Conservation (phyloP, 2,797 vertebrate genomes). For the Eulemur coronatus region DNA sequence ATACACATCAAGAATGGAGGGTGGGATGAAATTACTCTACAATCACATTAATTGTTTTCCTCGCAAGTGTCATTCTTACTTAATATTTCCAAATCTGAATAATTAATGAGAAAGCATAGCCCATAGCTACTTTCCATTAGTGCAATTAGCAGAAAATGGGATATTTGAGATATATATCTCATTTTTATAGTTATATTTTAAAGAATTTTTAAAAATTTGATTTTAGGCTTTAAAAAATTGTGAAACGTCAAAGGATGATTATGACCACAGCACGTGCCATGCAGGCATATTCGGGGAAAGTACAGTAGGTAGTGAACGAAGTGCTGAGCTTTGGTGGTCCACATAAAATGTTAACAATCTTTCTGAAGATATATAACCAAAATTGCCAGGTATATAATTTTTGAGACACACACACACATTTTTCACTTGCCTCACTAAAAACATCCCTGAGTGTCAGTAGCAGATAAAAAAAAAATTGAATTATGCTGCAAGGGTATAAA, state of each 20-base stretch:
- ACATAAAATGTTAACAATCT: background rate
- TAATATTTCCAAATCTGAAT: constrained; percentile 44
- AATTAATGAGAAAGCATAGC: background rate
- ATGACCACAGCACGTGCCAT: background rate
- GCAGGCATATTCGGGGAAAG: background rate
- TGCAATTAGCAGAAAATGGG: constrained; percentile 15
- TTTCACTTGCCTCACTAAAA: constrained; percentile 32
- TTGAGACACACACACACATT: background rate
- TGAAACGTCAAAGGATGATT: constrained; percentile 19
- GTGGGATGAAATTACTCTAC: background rate
- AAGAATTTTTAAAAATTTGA: background rate
- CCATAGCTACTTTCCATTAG: background rate
- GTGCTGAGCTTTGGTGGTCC: background rate
- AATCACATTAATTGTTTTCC: background rate
- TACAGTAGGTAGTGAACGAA: background rate
- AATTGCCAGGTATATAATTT: background rate
- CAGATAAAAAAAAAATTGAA: background rate
- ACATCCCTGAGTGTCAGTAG: background rate
- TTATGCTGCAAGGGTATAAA: background rate
- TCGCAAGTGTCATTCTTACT: background rate
- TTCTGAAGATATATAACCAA: background rate
- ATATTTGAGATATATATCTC: background rate
- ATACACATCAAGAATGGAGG: background rate
- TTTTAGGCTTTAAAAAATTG: background rate
- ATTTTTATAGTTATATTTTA: constrained; percentile 33